These are phyloP conservation scores for Anaspis maculata DNA, from an alignment of 2,888 invertebrate species.

Conservation along the genomic window DNA sequence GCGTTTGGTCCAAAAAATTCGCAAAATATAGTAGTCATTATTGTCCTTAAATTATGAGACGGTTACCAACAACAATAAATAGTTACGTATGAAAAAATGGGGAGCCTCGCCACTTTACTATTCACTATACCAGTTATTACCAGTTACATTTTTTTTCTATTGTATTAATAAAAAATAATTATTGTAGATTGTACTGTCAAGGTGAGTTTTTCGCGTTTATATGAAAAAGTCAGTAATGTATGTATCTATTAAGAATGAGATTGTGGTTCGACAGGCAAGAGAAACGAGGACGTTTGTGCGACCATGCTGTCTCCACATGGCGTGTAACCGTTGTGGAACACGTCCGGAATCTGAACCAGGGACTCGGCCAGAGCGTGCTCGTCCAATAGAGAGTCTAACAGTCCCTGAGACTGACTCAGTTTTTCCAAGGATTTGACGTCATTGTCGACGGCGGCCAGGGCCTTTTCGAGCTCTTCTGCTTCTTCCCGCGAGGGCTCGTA, in stretches of 20 bases:
- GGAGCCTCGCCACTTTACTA: too few species aligned
- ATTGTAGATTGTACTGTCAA: slow-evolving; percentile 21
- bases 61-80: too few species aligned
- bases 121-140: too few species aligned
- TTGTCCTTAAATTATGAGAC: too few species aligned
- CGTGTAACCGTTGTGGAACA: slow-evolving; percentile 45
- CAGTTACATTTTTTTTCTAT: too few species aligned
- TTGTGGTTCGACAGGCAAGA: slow-evolving; percentile 34
- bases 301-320: slow-evolving; percentile 36
- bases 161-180: too few species aligned
- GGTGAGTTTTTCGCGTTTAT: too few species aligned
- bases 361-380: slow-evolving; percentile 47
- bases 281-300: slow-evolving; percentile 29
- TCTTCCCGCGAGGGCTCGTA: slow-evolving; percentile 70
- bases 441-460: slow-evolving; percentile 69
- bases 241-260: slow-evolving; percentile 30
- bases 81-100: too few species aligned
- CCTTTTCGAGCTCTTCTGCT: slow-evolving; percentile 80
- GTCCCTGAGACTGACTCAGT: slow-evolving; percentile 51
- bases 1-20: too few species aligned
- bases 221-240: slow-evolving; percentile 8
- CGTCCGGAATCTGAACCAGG: slow-evolving; percentile 44
- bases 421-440: slow-evolving; percentile 64
- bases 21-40: too few species aligned
- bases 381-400: slow-evolving; percentile 56